Percentiles rank a stretch among this genome's conserved stretches.
Evolutionary conservation across 2,113 vertebrate species (phyloP).

Genomic region (Promerops cafer): DNA sequence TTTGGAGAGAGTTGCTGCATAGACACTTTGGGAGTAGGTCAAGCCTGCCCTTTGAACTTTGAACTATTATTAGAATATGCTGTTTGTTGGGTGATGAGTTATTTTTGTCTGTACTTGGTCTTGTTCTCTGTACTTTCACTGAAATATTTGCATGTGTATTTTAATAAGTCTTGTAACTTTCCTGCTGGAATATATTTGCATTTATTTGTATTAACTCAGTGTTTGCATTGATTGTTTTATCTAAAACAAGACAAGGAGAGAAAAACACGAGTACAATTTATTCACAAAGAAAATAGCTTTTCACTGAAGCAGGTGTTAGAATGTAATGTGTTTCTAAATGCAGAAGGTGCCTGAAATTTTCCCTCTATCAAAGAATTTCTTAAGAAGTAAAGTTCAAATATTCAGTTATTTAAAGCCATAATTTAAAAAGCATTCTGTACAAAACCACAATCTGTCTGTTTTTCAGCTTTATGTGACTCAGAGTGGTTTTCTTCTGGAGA

Average conservation of each 20-base stretch:
- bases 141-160: constrained; percentile 46
- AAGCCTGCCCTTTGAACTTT: neutral
- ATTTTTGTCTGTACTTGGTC: constrained; percentile 31
- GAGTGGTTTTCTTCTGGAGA: neutral
- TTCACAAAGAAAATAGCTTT: constrained; percentile 28
- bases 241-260: constrained; percentile 24
- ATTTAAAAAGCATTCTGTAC: neutral
- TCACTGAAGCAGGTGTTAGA: neutral
- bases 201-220: constrained; percentile 55
- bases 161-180: constrained; percentile 41
- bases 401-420: neutral
- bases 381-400: neutral
- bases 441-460: neutral
- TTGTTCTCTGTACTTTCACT: constrained; percentile 22
- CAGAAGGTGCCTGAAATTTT: neutral
- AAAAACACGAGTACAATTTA: constrained; percentile 26
- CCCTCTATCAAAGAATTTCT: neutral
- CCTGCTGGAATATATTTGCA: constrained; percentile 45
- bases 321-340: neutral
- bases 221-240: constrained; percentile 44
- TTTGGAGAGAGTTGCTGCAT: neutral
- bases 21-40: neutral
- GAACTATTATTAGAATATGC: neutral
- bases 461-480: neutral
- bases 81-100: constrained; percentile 24